Evolutionary conservation across 2,797 vertebrate genomes (phyloP), one percentile per base, ranked within the genome.

Genomic region (Sebastes trivittatus): DNA sequence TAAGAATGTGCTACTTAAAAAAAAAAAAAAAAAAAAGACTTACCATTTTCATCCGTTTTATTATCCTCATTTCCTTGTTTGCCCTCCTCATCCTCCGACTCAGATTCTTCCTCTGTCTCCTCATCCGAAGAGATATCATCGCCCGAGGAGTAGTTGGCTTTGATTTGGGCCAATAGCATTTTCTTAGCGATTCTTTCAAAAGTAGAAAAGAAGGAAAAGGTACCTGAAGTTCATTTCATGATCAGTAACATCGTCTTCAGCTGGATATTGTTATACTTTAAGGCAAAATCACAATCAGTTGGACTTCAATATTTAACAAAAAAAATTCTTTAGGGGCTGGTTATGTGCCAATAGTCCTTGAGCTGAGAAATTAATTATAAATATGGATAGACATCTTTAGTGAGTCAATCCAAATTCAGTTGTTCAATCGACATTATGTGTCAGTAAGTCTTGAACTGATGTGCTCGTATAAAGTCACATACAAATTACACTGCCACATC

Each of bases 91-190:
- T 86, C 75, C 3, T 88, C 88, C 2, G 84, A 83, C 20, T 87
- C 77, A 2, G 89, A 89, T 2, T 90, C 92, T 23, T 84, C 92
- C 81, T 96, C 94, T 4, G 94, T 94, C 72, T 97, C 97, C 52
- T 97, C 97, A 71, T 96, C 97, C 70, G 97, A 96, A 78, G 94
- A 95, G 92, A 97, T 93, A 81, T 97, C 97, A 46, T 93, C 95
- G 68, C 94, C 95, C 63, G 98, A 97, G 70, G 97, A 97, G 94
- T 96, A 93, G 96, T 97, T 97, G 90, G 97, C 97, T 95, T 97
- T 98, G 95, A 99, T 99, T 97, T 97, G 96, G 95, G 98, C 97
- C 96, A 99, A 97, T 88, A 99, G 97, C 95, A 99, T 98, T 96
- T 98, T 97, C 97, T 98, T 99, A 93, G 98, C 98, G 95, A 99